These are phyloP conservation scores for Ctenicera cuprea DNA, from an alignment of 2,888 invertebrate species.

Conservation along the genomic window DNA sequence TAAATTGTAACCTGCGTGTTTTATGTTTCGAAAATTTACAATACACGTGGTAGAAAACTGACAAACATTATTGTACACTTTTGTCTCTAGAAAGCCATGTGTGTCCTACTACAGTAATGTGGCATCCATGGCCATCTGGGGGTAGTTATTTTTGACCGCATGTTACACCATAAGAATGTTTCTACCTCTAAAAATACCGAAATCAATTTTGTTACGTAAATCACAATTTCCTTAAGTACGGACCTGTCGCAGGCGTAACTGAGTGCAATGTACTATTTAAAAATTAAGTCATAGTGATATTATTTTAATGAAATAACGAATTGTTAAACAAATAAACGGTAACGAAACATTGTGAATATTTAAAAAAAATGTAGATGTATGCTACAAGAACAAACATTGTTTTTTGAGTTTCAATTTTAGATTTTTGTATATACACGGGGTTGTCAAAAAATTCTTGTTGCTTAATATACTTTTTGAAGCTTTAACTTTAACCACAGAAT, in stretches of 20 bases:
- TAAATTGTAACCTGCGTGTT: too few species aligned
- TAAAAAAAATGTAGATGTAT: slow-evolving; percentile 32
- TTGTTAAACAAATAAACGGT: slow-evolving; percentile 41
- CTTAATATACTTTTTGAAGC: slow-evolving; percentile 6
- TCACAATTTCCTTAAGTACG: not conserved
- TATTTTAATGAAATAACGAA: slow-evolving; percentile 45
- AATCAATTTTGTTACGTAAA: not conserved
- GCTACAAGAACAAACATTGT: slow-evolving; percentile 7
- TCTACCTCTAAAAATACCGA: slow-evolving; percentile 4
- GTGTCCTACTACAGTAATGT: too few species aligned
- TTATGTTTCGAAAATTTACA: too few species aligned
- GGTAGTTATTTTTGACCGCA: too few species aligned
- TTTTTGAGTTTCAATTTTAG: not conserved
- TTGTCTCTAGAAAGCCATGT: too few species aligned
- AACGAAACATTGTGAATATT: slow-evolving; percentile 39
- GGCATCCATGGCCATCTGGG: too few species aligned
- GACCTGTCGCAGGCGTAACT: slow-evolving; percentile 1
- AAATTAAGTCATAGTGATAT: slow-evolving; percentile 46
- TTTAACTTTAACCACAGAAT: slow-evolving; percentile 42
- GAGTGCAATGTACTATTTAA: slow-evolving; percentile 47
- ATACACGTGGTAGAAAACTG: too few species aligned
- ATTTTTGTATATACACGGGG: not conserved
- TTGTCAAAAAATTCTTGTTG: slow-evolving; percentile 1
- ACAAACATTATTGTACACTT: too few species aligned
- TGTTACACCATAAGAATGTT: slow-evolving; percentile 8